A percentile compares a stretch with the other conserved stretches of the same genome.
These are phyloP conservation scores for Lineus longissimus DNA, from an alignment of 1,140 invertebrate species.

Conservation along the genomic window DNA sequence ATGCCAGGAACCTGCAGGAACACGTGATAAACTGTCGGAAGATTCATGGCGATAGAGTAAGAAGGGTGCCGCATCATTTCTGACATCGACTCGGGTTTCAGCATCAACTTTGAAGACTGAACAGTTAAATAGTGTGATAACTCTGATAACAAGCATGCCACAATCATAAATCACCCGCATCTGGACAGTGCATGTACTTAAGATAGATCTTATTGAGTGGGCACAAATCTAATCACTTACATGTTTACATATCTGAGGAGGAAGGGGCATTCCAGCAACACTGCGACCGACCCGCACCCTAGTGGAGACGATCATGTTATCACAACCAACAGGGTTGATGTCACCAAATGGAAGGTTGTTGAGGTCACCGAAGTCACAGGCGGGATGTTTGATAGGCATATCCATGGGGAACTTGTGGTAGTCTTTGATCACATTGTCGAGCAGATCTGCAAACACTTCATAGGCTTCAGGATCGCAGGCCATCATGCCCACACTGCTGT, in stretches of 20 bases:
- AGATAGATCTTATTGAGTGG: too few species aligned
- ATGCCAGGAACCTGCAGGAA: too few species aligned
- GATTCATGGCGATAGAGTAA: too few species aligned
- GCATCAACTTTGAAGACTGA: too few species aligned
- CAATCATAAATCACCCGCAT: too few species aligned
- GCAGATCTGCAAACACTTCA: constrained; percentile 29
- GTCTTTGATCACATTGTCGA: constrained; percentile 39
- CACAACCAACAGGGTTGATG: constrained; percentile 60
- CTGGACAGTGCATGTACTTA: too few species aligned
- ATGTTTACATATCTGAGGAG: constrained; percentile 29
- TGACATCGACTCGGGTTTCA: too few species aligned
- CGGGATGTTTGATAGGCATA: constrained; percentile 70
- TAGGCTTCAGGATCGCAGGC: constrained; percentile 41
- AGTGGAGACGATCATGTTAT: constrained; percentile 40
- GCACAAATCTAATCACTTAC: too few species aligned
- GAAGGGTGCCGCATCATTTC: too few species aligned
- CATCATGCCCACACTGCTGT: constrained; percentile 34
- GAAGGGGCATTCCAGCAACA: constrained; percentile 35
- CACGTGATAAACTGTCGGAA: too few species aligned
- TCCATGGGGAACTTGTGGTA: constrained; percentile 33
- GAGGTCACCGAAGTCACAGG: constrained; percentile 89
- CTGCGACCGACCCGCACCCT: constrained; percentile 41
- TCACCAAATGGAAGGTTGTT: constrained; percentile 51
- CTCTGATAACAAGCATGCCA: too few species aligned
- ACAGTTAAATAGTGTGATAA: too few species aligned